Evolutionary conservation across 92 coral and sea anemone genomes (phyloP).

Genomic region (Ricordea florida): DNA sequence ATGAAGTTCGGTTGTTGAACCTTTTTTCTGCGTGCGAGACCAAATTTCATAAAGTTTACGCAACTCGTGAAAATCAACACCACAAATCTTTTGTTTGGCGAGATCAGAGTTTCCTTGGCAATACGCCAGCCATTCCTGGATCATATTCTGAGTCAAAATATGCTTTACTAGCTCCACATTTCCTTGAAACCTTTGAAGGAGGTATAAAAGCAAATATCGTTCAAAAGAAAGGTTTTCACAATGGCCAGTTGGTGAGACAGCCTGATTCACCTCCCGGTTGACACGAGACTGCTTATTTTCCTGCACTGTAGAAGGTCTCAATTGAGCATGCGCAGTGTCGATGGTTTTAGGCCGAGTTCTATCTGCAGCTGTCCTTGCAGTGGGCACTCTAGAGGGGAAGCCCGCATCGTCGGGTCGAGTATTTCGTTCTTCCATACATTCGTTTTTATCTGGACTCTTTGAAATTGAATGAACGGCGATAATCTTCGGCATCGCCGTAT

Average conservation of each 20-base stretch:
- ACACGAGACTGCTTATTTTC: neutral
- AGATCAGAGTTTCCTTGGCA: constrained; percentile 17
- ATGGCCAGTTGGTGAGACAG: neutral
- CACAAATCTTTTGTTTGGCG: neutral
- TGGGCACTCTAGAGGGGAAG: too few relatives aligned
- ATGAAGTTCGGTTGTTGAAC: neutral
- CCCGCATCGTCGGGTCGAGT: too few relatives aligned
- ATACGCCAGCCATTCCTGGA: constrained; percentile 29
- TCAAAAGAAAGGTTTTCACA: constrained; percentile 11
- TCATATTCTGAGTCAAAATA: neutral
- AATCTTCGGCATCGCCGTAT: constrained; percentile 65
- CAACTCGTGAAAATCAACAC: constrained; percentile 16
- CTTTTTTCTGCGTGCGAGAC: neutral
- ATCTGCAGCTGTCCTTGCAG: neutral
- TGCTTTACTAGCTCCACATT: constrained; percentile 21
- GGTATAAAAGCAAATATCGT: constrained; percentile 15
- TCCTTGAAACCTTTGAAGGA: constrained; percentile 22
- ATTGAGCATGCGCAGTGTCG: neutral
- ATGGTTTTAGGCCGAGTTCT: constrained; percentile 1
- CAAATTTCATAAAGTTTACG: constrained; percentile 21
- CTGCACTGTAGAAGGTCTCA: neutral
- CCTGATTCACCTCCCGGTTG: neutral
- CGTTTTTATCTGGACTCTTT: constrained; percentile 14
- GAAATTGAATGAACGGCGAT: constrained; percentile 65
- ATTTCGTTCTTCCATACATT: neutral